These are phyloP conservation scores for Hymenochirus boettgeri DNA, from an alignment of 2,113 vertebrate species.

Conservation along the genomic window DNA sequence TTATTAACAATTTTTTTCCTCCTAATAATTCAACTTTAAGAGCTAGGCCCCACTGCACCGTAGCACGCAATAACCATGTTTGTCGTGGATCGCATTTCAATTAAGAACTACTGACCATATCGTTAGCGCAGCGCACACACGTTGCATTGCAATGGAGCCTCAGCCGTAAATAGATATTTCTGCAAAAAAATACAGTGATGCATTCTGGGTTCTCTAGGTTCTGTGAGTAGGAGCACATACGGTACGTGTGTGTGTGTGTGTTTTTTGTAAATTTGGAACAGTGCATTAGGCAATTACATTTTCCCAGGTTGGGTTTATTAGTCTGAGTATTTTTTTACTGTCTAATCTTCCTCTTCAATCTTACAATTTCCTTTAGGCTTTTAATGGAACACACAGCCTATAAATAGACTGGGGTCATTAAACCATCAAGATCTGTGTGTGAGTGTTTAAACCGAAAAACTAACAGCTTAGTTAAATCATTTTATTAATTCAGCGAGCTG, in stretches of 20 bases:
- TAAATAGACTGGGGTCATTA: conserved; percentile 31
- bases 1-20: no score
- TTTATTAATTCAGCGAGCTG: neutral
- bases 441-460: conserved; percentile 21
- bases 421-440: neutral
- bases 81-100: no score
- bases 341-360: conserved; percentile 23
- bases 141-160: no score
- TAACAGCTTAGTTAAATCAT: conserved; percentile 26
- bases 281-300: neutral
- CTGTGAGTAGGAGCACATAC: no score
- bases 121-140: no score
- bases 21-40: no score
- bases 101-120: no score
- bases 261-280: neutral
- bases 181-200: no score
- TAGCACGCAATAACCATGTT: no score
- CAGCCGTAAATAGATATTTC: no score
- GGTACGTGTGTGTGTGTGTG: conserved; percentile 12
- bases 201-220: no score
- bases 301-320: conserved; percentile 23
- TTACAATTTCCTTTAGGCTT: conserved; percentile 25
- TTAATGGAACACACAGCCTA: conserved; percentile 20
- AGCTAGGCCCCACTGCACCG: no score
- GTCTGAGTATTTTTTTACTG: conserved; percentile 18